These are phyloP conservation scores for Montipora capricornis DNA, from an alignment of 64 coral and sea anemone species.

Conservation along the genomic window DNA sequence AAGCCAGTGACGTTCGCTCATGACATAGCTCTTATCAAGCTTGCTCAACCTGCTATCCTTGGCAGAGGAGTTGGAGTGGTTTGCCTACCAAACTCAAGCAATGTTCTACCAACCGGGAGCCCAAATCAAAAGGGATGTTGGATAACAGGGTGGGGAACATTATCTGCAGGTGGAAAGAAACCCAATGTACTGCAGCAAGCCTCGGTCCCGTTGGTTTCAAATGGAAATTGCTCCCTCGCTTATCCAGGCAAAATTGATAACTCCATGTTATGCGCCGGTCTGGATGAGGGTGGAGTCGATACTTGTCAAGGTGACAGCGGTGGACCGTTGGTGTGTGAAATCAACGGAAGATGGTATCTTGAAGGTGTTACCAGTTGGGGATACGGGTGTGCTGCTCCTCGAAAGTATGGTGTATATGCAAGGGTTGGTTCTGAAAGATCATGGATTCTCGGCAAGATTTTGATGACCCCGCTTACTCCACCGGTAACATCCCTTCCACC, in stretches of 20 bases:
- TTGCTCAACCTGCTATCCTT: constrained; percentile 15
- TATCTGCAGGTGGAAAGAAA: constrained; percentile 14
- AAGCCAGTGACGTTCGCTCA: background rate
- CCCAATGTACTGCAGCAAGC: constrained; percentile 62
- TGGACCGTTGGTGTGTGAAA: constrained; percentile 24
- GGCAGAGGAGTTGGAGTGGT: background rate
- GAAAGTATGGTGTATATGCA: background rate
- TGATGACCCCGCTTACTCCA: too few species aligned
- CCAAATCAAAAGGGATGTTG: constrained; percentile 1
- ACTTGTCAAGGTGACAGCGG: constrained; percentile 42
- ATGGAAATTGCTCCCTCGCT: constrained; percentile 4
- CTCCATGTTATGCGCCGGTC: constrained; percentile 26
- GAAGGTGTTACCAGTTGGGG: constrained; percentile 16
- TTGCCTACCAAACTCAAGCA: constrained; percentile 7
- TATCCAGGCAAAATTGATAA: constrained; percentile 20
- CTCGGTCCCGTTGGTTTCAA: constrained; percentile 48
- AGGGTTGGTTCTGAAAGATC: background rate
- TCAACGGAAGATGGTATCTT: constrained; percentile 21
- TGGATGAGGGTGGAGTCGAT: background rate
- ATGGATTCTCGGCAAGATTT: constrained; percentile 8
- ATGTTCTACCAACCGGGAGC: background rate
- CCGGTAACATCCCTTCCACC: too few species aligned
- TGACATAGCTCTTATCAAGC: constrained; percentile 66
- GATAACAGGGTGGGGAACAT: constrained; percentile 62
- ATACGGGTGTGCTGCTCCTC: background rate